These are phyloP conservation scores for Larimichthys crocea DNA, from an alignment of 2,113 vertebrate genomes.

Conservation along the genomic window DNA sequence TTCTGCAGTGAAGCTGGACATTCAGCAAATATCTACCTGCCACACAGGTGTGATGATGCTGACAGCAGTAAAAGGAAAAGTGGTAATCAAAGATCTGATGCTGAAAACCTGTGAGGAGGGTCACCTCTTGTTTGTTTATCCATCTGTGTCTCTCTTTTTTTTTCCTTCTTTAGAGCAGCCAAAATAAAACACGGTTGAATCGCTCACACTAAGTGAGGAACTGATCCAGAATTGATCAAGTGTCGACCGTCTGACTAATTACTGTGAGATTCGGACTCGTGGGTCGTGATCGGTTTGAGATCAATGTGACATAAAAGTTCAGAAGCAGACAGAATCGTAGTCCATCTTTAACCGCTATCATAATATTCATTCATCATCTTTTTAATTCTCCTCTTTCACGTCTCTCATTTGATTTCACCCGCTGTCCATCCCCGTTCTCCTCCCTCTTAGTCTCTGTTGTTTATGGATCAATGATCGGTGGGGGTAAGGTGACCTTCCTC, in stretches of 20 bases:
- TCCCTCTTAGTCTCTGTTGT: slow-evolving; percentile 22
- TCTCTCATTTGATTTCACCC: slow-evolving; percentile 15
- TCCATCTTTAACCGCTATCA: background rate
- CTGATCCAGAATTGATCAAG: slow-evolving; percentile 49
- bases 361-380: slow-evolving; percentile 20
- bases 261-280: slow-evolving; percentile 4
- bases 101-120: background rate
- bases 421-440: background rate
- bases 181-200: slow-evolving; percentile 27
- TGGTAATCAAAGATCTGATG: background rate
- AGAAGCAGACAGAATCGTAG: background rate
- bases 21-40: too few species aligned
- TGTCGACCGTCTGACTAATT: slow-evolving; percentile 33
- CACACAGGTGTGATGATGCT: slow-evolving; percentile 4
- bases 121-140: background rate
- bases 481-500: slow-evolving; percentile 72
- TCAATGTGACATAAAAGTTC: slow-evolving; percentile 5
- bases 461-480: slow-evolving; percentile 64
- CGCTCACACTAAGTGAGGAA: slow-evolving; percentile 24
- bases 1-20: too few species aligned
- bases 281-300: slow-evolving; percentile 13
- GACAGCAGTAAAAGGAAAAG: background rate
- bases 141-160: background rate
- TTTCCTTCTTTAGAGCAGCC: background rate
- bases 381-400: slow-evolving; percentile 28